phyloP scores from a whole-genome alignment of 2,113 vertebrate species.

The Desmodus rotundus region DNA sequence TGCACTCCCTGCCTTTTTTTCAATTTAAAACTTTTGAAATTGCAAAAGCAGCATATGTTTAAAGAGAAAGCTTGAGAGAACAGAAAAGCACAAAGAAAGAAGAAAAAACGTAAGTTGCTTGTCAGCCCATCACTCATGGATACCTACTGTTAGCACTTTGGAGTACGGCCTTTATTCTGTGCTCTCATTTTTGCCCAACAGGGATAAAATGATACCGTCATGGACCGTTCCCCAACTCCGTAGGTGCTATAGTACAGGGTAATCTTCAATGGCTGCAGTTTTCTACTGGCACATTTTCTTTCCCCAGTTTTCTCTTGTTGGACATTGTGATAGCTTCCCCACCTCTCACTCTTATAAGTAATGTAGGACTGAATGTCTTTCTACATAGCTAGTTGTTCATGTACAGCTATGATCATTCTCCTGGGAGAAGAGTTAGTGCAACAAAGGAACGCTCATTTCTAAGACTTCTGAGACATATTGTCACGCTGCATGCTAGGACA shows the following conservation, averaged over 20 bases:
- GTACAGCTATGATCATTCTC: background rate
- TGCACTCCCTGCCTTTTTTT: background rate
- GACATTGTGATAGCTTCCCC: background rate
- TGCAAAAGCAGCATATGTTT: slow-evolving; percentile 5
- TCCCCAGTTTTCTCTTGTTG: background rate
- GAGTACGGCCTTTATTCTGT: background rate
- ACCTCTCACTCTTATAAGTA: background rate
- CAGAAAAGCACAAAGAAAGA: background rate
- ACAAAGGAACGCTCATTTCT: background rate
- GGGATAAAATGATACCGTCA: background rate
- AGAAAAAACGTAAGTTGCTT: background rate
- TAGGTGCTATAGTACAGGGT: background rate
- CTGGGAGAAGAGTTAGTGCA: background rate
- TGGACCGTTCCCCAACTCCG: background rate
- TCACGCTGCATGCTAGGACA: background rate
- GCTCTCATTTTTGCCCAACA: background rate
- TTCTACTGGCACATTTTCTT: background rate
- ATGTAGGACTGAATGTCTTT: background rate
- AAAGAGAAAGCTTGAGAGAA: slow-evolving; percentile 21
- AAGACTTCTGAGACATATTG: background rate
- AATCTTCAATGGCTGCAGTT: background rate
- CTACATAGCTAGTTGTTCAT: background rate
- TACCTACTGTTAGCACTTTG: background rate
- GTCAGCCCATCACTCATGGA: background rate
- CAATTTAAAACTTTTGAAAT: slow-evolving; percentile 5